Base-by-base conservation (phyloP, 2,888 invertebrate genomes). In the Adineta ricciae region DNA sequence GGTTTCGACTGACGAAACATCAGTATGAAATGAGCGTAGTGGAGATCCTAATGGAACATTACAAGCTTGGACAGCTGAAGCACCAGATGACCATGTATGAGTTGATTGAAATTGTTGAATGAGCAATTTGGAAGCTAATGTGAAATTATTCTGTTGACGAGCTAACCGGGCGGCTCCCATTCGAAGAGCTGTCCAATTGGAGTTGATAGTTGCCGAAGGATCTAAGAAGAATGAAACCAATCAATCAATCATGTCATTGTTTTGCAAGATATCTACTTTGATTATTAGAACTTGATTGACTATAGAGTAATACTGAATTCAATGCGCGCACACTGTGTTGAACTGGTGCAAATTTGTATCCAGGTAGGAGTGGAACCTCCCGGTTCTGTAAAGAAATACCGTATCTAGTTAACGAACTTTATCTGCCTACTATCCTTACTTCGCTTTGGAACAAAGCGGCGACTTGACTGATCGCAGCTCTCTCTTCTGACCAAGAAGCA, bases 111-210 rank as follows among this genome's bases (percentile, higher is more conserved):
- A 52, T 85, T 84, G 85, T 72, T 93, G 93, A 8, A 93, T 90
- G 16, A 96, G 91, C 88, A 95, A 93, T 83, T 93, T 92, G 87
- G 93, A 93, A 0, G 95, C 94, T 88, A 95, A 92, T 84, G 91
- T 91, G n/a, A 93, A 92, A 89, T 96, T 96, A 19, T 93, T 93
- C 89, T 95, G 94, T 89, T 95, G 95, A 38, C 96, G 93, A 21
- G 91, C 90, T 56, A 90, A 87, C 5, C 89, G 88, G 19, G 90
- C 89, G 52, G 89, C 88, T 16, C 88, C 88, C 83, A 91, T 87
- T 50, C 89, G 88, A 50, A 83, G 83, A 11, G 36, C 83, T 24
- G 41, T 41, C 78, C 78, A 78, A 11, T 78, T 78, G 2, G 78
- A 41, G 41, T 78, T 78, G 24, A 41, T 11, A 1, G 41, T 5